Evolutionary conservation across 2,888 invertebrate species (phyloP).

Genomic region (Pterostichus madidus): DNA sequence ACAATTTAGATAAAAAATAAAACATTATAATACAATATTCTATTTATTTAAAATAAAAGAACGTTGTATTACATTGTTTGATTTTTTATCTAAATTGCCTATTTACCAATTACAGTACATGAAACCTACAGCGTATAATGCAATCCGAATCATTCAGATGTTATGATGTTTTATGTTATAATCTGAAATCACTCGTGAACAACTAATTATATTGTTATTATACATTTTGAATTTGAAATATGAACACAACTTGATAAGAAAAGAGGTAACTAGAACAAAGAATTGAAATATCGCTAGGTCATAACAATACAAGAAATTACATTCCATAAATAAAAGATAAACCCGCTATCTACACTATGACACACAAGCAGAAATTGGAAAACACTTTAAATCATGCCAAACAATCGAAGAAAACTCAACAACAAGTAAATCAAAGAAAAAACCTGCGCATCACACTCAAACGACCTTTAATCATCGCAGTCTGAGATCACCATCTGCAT

Average conservation of each 20-base stretch:
- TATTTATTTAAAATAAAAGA: too few relatives aligned
- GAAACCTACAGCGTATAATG: too few relatives aligned
- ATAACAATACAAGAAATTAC: conserved; percentile 2
- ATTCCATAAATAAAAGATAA: conserved; percentile 5
- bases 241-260: conserved; percentile 21
- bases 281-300: neutral
- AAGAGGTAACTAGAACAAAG: conserved; percentile 28
- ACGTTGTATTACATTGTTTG: too few relatives aligned
- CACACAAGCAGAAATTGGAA: neutral
- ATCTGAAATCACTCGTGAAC: too few relatives aligned
- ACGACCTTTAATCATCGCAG: too few relatives aligned
- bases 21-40: too few relatives aligned
- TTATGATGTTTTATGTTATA: too few relatives aligned
- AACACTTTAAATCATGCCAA: neutral
- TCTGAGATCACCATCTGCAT: conserved; percentile 3
- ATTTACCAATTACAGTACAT: too few relatives aligned
- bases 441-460: neutral
- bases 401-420: neutral
- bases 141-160: too few relatives aligned
- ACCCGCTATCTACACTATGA: neutral
- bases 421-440: neutral
- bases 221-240: conserved; percentile 21
- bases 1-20: too few relatives aligned
- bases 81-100: too few relatives aligned
- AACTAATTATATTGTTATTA: too few relatives aligned